Base-by-base conservation (phyloP, 2,113 vertebrate species). In the Ammospiza nelsoni region DNA sequence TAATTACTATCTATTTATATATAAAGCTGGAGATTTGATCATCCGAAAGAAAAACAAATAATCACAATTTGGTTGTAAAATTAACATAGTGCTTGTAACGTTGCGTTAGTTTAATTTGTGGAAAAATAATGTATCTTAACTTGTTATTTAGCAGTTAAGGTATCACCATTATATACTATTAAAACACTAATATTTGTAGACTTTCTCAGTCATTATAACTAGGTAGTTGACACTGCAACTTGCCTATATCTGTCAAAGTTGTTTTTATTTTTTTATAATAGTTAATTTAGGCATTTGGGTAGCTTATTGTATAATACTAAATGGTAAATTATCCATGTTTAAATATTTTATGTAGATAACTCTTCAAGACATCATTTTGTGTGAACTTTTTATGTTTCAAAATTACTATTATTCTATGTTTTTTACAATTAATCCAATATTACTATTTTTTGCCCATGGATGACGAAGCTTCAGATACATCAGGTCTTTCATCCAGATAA, bases 291-390 rank as follows among this genome's bases (percentile, higher is more conserved):
- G 95, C 96, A 97, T 97, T 96, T 94, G 96, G 95, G 97, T 97
- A 97, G 97, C 80, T 93, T 97, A 97, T 95, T 98, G 97, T 97
- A 96, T 89, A 95, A 96, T 97, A 97, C 95, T 97, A 97, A 98
- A 97, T 97, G 97, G 96, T 98, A 98, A 98, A 97, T 98, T 98
- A 98, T 97, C 96, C 97, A 97, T 95, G 96, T 96, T 95, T 96
- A 97, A 97, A 97, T 98, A 98, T 98, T 98, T 98, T 98, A 84
- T 98, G 98, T 98, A 98, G 98, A 97, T 96, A 96, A 97, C 95
- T 96, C 97, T 95, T 95, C 97, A 83, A 97, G 96, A 92, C 96
- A 96, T 97, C 93, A 37, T 97, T 97, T 96, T 94, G 96, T 92
- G 95, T 95, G 94, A 96, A 91, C 97, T 97, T 96, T 96, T 93